A percentile compares a stretch with the other conserved stretches of the same genome.
These are phyloP conservation scores for Pitangus sulphuratus DNA, from an alignment of 2,797 vertebrate genomes.

Conservation along the genomic window DNA sequence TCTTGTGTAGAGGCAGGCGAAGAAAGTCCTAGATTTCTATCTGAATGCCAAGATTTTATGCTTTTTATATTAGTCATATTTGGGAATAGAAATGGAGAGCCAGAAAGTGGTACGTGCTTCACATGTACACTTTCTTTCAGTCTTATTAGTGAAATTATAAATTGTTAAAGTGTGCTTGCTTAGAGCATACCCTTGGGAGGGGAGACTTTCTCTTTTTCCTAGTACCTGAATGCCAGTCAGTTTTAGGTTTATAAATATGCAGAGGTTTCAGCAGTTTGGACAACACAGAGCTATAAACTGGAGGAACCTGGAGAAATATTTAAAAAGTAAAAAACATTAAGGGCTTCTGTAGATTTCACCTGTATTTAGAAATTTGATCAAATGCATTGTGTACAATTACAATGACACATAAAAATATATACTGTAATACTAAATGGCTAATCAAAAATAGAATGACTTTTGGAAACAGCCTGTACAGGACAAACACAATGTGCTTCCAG, in stretches of 20 bases:
- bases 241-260: not conserved
- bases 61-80: not conserved
- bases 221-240: not conserved
- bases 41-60: not conserved
- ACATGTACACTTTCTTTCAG: not conserved
- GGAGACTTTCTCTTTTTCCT: not conserved
- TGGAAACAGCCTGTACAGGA: not conserved
- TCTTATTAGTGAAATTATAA: not conserved
- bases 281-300: not conserved
- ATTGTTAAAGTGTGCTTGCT: not conserved
- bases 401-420: not conserved
- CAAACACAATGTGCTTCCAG: not conserved
- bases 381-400: not conserved
- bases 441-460: not conserved
- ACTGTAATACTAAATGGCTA: not conserved
- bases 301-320: not conserved
- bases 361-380: not conserved
- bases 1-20: not conserved
- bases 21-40: not conserved
- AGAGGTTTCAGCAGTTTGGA: not conserved
- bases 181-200: not conserved
- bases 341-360: not conserved
- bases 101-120: fast-evolving
- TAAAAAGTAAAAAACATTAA: not conserved
- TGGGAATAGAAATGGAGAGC: not conserved